Conservation (phyloP, 2,113 vertebrate species). For the Stictonetta naevosa region DNA sequence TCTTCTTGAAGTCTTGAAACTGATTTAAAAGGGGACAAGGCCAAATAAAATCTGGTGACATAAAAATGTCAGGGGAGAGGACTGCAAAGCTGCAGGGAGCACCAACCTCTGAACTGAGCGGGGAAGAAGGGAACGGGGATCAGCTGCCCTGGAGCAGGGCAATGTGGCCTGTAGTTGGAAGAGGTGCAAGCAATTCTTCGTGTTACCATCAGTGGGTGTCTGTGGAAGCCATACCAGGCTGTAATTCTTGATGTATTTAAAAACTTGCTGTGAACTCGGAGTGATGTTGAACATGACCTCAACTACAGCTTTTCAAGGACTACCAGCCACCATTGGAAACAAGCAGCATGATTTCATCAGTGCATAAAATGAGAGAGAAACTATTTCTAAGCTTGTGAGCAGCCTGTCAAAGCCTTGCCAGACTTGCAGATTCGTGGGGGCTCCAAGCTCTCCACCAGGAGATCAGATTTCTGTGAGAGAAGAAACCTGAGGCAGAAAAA, state of each 20-base stretch:
- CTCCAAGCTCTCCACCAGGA: background rate
- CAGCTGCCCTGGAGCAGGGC: background rate
- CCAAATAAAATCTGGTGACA: background rate
- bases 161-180: background rate
- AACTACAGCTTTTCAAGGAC: background rate
- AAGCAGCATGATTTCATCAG: background rate
- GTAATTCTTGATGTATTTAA: accelerated
- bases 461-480: background rate
- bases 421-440: no score
- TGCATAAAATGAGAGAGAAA: background rate
- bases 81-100: background rate
- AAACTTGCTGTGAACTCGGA: background rate
- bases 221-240: background rate
- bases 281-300: background rate
- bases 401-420: background rate
- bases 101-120: background rate
- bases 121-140: background rate
- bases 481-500: background rate
- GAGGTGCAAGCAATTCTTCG: accelerated
- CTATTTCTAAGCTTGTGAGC: background rate
- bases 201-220: background rate
- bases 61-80: background rate
- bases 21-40: background rate
- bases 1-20: background rate
- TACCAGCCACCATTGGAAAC: background rate